These are phyloP conservation scores for Microcebus jonahi DNA, from an alignment of 2,113 vertebrate genomes.

Conservation along the genomic window DNA sequence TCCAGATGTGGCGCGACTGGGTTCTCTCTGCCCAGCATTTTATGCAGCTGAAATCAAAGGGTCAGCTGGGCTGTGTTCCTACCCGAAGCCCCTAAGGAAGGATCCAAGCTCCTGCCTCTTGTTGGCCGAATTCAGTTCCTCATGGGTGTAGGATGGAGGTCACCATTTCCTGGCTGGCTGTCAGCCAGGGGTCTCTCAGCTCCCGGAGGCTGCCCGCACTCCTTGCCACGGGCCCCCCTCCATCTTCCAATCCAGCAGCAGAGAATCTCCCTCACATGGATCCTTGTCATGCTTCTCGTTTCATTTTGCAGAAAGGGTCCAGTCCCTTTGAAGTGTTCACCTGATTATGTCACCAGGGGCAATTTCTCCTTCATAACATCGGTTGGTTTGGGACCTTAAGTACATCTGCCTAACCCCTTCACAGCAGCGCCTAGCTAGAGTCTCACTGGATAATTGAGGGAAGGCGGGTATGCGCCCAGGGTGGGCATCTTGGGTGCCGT, in stretches of 20 bases:
- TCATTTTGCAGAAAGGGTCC: background rate
- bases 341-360: background rate
- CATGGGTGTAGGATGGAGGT: background rate
- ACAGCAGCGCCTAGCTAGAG: background rate
- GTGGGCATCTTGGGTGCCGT: no score
- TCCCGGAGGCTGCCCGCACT: background rate
- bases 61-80: background rate
- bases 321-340: background rate
- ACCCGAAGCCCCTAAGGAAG: background rate
- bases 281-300: background rate
- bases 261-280: background rate
- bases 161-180: background rate
- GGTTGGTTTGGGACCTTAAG: background rate
- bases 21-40: background rate
- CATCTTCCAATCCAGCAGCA: background rate
- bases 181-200: background rate
- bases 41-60: background rate
- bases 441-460: background rate
- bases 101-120: background rate
- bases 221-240: background rate
- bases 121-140: background rate
- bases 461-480: rapidly evolving
- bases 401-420: background rate
- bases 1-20: rapidly evolving
- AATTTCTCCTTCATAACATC: background rate